Percentiles rank a stretch among this genome's conserved stretches.
Evolutionary conservation across 2,888 invertebrate genomes (phyloP).

Genomic region (Himalopsyche japonica): DNA sequence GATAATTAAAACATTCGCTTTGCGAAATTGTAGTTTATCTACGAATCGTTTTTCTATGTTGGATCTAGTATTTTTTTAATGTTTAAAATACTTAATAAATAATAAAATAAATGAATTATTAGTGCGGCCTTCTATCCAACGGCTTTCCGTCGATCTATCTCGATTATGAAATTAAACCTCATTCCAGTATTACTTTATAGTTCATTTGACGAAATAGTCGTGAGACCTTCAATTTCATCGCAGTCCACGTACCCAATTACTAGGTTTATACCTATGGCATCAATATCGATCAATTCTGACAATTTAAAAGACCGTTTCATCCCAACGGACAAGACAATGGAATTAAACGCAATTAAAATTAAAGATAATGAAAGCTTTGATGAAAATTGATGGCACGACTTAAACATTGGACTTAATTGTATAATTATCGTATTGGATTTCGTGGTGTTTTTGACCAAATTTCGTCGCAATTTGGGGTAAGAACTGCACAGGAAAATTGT

Average conservation of each 20-base stretch:
- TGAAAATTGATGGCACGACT: constrained; percentile 21
- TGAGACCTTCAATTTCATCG: background rate
- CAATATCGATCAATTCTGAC: constrained; percentile 1
- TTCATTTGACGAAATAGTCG: background rate
- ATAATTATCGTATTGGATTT: constrained; percentile 6
- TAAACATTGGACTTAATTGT: constrained; percentile 2
- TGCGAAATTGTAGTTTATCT: no score
- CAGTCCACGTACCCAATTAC: background rate
- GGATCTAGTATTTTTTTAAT: no score
- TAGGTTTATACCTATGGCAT: background rate
- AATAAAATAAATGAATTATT: no score
- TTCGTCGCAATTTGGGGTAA: background rate
- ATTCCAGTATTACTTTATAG: no score
- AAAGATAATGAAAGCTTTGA: constrained; percentile 14
- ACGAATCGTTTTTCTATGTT: no score
- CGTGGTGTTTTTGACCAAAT: background rate
- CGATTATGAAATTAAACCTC: no score
- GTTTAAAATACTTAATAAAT: no score
- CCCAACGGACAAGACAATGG: background rate
- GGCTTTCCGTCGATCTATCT: no score
- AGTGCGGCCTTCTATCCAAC: no score
- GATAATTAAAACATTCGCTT: no score
- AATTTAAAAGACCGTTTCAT: background rate
- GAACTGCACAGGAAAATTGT: background rate
- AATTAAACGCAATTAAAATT: constrained; percentile 13